These are phyloP conservation scores for Thunnus maccoyii DNA, from an alignment of 2,113 vertebrate species.

Conservation along the genomic window DNA sequence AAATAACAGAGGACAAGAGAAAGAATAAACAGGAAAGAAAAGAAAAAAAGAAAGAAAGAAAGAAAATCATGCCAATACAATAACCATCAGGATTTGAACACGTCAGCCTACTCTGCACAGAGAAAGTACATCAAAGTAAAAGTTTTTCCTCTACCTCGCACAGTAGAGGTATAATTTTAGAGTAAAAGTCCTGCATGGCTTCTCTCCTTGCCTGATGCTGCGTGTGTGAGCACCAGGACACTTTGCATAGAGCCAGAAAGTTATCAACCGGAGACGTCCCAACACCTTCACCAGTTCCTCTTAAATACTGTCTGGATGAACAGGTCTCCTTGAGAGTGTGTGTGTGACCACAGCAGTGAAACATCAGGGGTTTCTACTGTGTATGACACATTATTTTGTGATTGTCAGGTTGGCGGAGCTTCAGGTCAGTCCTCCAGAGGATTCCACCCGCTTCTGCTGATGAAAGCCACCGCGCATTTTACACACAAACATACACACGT, in stretches of 20 bases:
- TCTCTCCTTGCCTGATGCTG: constrained; percentile 51
- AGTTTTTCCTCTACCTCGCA: constrained; percentile 48
- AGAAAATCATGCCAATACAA: constrained; percentile 80
- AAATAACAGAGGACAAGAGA: constrained; percentile 32
- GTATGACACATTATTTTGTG: constrained; percentile 55
- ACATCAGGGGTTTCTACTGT: constrained; percentile 20
- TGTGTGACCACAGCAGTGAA: constrained; percentile 45
- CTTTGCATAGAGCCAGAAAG: constrained; percentile 80
- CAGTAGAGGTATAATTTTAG: constrained; percentile 60
- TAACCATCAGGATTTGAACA: constrained; percentile 55
- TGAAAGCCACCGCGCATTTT: constrained; percentile 41
- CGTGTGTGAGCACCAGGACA: constrained; percentile 41
- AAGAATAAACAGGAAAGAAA: constrained; percentile 37
- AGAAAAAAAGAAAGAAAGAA: constrained; percentile 33
- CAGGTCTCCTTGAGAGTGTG: constrained; percentile 23
- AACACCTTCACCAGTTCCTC: constrained; percentile 21
- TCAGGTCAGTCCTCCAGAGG: constrained; percentile 51
- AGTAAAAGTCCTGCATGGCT: constrained; percentile 71
- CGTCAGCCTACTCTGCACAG: constrained; percentile 56
- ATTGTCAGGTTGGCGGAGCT: constrained; percentile 70
- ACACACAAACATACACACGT: constrained; percentile 65
- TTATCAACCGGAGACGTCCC: constrained; percentile 13
- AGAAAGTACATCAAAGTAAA: constrained; percentile 71
- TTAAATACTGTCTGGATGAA: constrained; percentile 41
- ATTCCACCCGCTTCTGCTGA: constrained; percentile 46